Conservation (phyloP, 2,888 invertebrate species). For the Pollenia amentaria region DNA sequence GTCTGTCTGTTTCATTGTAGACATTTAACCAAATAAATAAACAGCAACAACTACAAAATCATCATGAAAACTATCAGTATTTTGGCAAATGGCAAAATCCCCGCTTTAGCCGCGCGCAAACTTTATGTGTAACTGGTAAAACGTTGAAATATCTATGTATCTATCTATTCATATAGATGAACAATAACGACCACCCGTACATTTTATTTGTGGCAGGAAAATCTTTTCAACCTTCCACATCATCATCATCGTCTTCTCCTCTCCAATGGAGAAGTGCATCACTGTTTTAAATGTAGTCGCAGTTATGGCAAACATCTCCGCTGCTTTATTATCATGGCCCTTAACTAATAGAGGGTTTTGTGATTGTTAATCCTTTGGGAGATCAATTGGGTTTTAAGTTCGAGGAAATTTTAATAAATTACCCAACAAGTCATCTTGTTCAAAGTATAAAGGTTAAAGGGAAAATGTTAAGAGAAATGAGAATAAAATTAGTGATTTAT, state of each 20-base stretch:
- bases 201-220: slow-evolving; percentile 34
- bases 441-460: slow-evolving; percentile 10
- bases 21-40: slow-evolving; percentile 73
- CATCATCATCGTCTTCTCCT: slow-evolving; percentile 14
- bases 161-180: slow-evolving; percentile 5
- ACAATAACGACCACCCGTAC: slow-evolving; percentile 43
- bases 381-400: slow-evolving; percentile 39
- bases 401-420: slow-evolving; percentile 48
- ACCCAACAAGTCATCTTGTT: background rate
- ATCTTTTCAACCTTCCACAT: slow-evolving; percentile 9
- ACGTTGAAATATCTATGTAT: slow-evolving; percentile 37
- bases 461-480: background rate
- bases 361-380: slow-evolving; percentile 71
- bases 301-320: slow-evolving; percentile 22
- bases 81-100: slow-evolving; percentile 67
- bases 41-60: slow-evolving; percentile 62
- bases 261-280: slow-evolving; percentile 18
- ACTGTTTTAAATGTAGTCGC: slow-evolving; percentile 21
- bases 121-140: slow-evolving; percentile 46
- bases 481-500: background rate
- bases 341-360: slow-evolving; percentile 61
- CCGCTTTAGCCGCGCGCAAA: slow-evolving; percentile 63
- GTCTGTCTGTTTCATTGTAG: slow-evolving; percentile 33
- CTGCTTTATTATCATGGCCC: background rate
- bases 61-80: slow-evolving; percentile 71